These are phyloP conservation scores for Cossypha polioptera DNA, from an alignment of 2,797 vertebrate genomes.

Conservation along the genomic window DNA sequence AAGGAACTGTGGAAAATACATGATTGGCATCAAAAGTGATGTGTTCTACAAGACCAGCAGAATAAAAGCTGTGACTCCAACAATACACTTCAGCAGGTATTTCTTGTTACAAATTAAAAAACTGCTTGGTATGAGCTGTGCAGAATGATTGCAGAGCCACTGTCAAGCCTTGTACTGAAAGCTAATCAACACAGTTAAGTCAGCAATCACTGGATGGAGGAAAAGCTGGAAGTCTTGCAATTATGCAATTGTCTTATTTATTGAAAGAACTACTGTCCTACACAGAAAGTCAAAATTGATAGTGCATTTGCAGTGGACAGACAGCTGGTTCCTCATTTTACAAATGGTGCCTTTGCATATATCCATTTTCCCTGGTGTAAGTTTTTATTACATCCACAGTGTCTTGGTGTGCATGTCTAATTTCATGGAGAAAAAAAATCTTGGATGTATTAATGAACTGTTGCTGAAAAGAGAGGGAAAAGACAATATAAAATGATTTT, in stretches of 20 bases:
- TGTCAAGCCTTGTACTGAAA: slow-evolving; percentile 41
- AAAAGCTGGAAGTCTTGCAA: slow-evolving; percentile 39
- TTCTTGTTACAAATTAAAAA: slow-evolving; percentile 14
- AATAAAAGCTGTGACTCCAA: background rate
- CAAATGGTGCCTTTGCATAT: background rate
- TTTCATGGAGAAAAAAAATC: background rate
- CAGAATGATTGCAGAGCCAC: background rate
- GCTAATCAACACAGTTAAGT: slow-evolving; percentile 56
- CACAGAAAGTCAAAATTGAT: slow-evolving; percentile 31
- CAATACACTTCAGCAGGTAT: background rate
- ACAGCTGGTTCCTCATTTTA: background rate
- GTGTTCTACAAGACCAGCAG: background rate
- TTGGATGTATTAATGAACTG: background rate
- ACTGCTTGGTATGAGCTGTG: background rate
- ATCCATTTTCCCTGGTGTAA: background rate
- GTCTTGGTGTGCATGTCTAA: background rate
- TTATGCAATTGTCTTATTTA: slow-evolving; percentile 6
- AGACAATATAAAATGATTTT: slow-evolving; percentile 12
- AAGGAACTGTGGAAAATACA: background rate
- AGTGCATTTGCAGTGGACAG: background rate
- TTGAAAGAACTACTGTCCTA: background rate
- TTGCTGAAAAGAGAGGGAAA: slow-evolving; percentile 38
- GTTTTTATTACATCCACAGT: background rate
- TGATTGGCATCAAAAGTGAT: background rate
- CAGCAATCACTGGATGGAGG: slow-evolving; percentile 32